These are phyloP conservation scores for Paralichthys olivaceus DNA, from an alignment of 2,113 vertebrate species.

Conservation along the genomic window DNA sequence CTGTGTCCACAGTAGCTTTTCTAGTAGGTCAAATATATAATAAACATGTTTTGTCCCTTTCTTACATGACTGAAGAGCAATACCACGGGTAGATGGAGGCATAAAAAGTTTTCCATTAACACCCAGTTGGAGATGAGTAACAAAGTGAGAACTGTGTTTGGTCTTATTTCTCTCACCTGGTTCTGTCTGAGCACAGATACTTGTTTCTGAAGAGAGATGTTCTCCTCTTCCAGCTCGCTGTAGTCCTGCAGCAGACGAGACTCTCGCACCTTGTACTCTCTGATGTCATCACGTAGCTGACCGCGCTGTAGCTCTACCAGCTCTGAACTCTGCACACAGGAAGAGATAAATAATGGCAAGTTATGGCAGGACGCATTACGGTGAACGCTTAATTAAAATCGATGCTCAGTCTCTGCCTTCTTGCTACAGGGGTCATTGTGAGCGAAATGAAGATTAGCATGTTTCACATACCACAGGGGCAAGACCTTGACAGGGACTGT, in stretches of 20 bases:
- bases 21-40: background rate
- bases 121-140: background rate
- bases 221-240: conserved; percentile 97
- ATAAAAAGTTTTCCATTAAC: background rate
- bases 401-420: background rate
- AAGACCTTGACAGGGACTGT: conserved; percentile 37
- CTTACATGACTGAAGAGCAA: background rate
- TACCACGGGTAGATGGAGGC: background rate
- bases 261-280: conserved; percentile 96
- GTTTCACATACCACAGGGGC: conserved; percentile 38
- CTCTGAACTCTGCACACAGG: conserved; percentile 85
- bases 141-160: background rate
- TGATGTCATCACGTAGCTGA: conserved; percentile 94
- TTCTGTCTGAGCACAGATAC: conserved; percentile 94
- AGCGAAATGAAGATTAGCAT: conserved; percentile 33
- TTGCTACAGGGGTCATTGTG: background rate
- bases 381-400: background rate
- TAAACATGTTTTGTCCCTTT: background rate
- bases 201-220: conserved; percentile 98
- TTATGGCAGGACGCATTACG: background rate
- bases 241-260: conserved; percentile 95
- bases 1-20: background rate
- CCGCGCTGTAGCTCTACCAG: conserved; percentile 90
- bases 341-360: background rate
- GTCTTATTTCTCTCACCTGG: conserved; percentile 83